Evolutionary conservation across 2,888 invertebrate species (phyloP).

Genomic region (Toxonevra muliebris): DNA sequence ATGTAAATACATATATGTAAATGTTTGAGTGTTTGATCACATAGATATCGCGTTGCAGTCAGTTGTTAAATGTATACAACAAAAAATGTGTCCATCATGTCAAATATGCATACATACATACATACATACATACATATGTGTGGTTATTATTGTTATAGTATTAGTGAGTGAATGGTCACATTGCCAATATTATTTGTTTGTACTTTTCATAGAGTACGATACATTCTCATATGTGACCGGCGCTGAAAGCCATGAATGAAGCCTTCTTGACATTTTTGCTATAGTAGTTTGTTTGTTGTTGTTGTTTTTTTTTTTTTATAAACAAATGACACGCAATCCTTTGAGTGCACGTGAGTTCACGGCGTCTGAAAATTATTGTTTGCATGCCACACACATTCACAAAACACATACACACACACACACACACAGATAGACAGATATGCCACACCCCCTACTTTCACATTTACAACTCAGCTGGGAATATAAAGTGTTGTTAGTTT

Average conservation of each 20-base stretch:
- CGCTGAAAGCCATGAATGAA: conserved; percentile 21
- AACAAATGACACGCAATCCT: conserved; percentile 60
- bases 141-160: too few species aligned
- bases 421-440: conserved; percentile 12
- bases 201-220: background rate
- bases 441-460: conserved; percentile 30
- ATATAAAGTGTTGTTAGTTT: too few species aligned
- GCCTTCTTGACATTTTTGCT: conserved; percentile 42
- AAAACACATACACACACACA: conserved; percentile 6
- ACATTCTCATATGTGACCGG: background rate
- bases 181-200: too few species aligned
- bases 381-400: background rate
- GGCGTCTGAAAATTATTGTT: conserved; percentile 26
- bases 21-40: too few species aligned
- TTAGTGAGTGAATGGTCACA: too few species aligned
- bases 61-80: too few species aligned
- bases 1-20: background rate
- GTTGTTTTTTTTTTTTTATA: conserved; percentile 48
- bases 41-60: too few species aligned
- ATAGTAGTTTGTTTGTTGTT: too few species aligned
- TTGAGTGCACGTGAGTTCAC: conserved; percentile 35
- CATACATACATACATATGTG: too few species aligned
- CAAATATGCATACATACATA: too few species aligned
- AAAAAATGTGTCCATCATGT: too few species aligned
- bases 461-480: too few species aligned